These are phyloP conservation scores for Bombylius discolor DNA, from an alignment of 2,888 invertebrate genomes.

Conservation along the genomic window DNA sequence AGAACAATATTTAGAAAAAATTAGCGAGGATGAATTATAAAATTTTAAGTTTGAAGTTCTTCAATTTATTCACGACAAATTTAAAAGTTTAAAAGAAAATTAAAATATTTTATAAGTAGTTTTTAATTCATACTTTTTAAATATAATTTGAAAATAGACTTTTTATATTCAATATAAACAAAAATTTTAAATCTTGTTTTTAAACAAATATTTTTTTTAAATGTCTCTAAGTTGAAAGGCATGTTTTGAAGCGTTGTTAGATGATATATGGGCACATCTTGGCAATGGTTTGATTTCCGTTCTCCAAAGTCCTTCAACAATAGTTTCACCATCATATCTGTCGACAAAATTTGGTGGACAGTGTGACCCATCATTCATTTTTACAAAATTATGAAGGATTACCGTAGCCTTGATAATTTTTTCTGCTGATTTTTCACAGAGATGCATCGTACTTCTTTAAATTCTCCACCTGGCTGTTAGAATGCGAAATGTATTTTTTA, in stretches of 20 bases:
- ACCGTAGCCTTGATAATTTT: slow-evolving; percentile 6
- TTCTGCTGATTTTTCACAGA: slow-evolving; percentile 7
- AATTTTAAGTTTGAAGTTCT: too few relatives aligned
- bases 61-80: too few relatives aligned
- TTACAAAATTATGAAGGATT: slow-evolving; percentile 11
- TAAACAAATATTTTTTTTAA: too few relatives aligned
- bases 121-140: too few relatives aligned
- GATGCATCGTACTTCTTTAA: slow-evolving; percentile 5
- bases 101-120: too few relatives aligned
- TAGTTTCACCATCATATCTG: not conserved
- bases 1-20: too few relatives aligned
- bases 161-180: too few relatives aligned
- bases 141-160: not conserved
- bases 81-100: too few relatives aligned
- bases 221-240: too few relatives aligned
- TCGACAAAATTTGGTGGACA: not conserved
- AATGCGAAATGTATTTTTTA: too few relatives aligned
- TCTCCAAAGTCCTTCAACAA: not conserved
- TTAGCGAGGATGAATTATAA: too few relatives aligned
- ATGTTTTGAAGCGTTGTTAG: not conserved
- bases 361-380: not conserved
- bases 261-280: not conserved
- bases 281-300: not conserved
- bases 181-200: too few relatives aligned
- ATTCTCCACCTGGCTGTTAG: slow-evolving; percentile 9